Evolutionary conservation across 1,140 invertebrate genomes (phyloP), one percentile per base, ranked within the genome.

Genomic region (Luehdorfia chinensis): DNA sequence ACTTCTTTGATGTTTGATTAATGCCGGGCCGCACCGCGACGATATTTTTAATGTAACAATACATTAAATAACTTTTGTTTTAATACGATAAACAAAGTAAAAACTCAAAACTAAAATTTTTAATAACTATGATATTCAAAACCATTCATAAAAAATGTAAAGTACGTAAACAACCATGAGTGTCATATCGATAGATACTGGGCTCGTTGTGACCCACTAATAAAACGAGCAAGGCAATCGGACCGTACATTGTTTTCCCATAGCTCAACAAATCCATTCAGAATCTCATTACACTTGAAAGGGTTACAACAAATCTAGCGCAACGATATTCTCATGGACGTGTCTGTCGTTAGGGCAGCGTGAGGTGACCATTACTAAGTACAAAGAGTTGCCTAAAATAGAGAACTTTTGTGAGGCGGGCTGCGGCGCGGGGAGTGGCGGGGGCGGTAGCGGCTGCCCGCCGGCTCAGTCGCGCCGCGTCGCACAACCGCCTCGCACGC

Each of bases 301-400:
- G 67, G 64, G 77, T 63, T 65, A 69, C 67, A 76, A 83, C 75
- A 78, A 75, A 85, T 80, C 75, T 79, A 69, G 77, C 66, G 68
- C 78, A 79, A 75, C 62, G 62, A 57, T 60, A 65, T 81, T 85
- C 81, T 84, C 79, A 84, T 85, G 79, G 72, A 79, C 77, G 77
- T 79, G 81, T 84, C 72, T 75, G 72, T 83, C 77, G 75, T 80
- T 80, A 79, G 78, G 70, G 72, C 78, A 70, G 68, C 78, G 78
- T 83, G 81, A 85, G 81, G 72, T 83, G 81, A 85, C 78, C 81
- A 85, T 85, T 85, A 85, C 80, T 67, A 62, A 54, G 67, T 79
- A 85, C 78, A 85, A 85, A 83, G 81, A 83, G 76, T 84, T 85
- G 74, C 81, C 81, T 85, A 85, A 85, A 85, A 83, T 83, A 85